These are phyloP conservation scores for Frankliniella fusca DNA, from an alignment of 2,888 invertebrate genomes.

Conservation along the genomic window DNA sequence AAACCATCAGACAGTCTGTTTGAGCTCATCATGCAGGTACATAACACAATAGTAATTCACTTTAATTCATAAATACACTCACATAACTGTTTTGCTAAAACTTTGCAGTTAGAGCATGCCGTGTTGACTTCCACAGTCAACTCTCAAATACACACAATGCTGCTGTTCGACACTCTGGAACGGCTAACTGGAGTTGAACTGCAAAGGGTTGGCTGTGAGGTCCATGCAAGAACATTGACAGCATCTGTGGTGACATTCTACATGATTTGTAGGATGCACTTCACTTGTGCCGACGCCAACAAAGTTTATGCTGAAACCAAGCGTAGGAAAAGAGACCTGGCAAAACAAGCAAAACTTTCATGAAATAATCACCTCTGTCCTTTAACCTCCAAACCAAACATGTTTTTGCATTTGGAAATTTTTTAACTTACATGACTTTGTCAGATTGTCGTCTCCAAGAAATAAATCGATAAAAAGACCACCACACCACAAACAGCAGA, in stretches of 20 bases:
- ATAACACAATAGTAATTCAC: background rate
- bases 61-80: background rate
- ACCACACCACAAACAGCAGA: too few relatives aligned
- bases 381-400: too few relatives aligned
- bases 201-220: slow-evolving; percentile 31
- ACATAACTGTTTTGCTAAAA: background rate
- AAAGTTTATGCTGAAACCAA: background rate
- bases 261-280: slow-evolving; percentile 34
- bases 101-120: background rate
- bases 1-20: background rate
- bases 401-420: too few relatives aligned
- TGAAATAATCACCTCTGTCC: too few relatives aligned
- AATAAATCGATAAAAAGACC: too few relatives aligned
- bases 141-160: background rate
- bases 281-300: slow-evolving; percentile 32
- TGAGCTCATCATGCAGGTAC: background rate
- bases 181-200: background rate
- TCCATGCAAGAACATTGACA: slow-evolving; percentile 20
- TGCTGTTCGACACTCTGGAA: background rate
- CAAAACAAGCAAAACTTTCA: background rate
- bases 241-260: slow-evolving; percentile 31
- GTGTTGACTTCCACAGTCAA: background rate
- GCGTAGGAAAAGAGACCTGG: background rate
- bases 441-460: too few relatives aligned
- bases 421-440: too few relatives aligned